These are phyloP conservation scores for Drosophila eugracilis DNA, from an alignment of 1,140 invertebrate species.

Conservation along the genomic window DNA sequence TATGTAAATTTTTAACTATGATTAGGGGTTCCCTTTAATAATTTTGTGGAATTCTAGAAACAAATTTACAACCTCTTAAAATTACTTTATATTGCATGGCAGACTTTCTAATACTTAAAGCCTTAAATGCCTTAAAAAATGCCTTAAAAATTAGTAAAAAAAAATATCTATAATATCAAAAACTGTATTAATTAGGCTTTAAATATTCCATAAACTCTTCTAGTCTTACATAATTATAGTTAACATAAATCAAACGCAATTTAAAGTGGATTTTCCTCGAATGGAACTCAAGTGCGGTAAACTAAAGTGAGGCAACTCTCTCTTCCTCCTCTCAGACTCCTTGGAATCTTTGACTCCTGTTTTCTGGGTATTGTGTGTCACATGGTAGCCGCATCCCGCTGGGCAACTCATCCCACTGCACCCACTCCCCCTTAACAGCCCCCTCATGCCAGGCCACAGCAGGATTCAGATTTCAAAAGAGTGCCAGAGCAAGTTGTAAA, in stretches of 20 bases:
- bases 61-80: no score
- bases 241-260: constrained; percentile 2
- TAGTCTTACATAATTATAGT: no score
- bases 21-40: no score
- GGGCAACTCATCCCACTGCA: constrained; percentile 16
- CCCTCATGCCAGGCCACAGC: no score
- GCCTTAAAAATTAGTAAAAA: no score
- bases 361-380: constrained; percentile 21
- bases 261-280: constrained; percentile 12
- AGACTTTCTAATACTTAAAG: no score
- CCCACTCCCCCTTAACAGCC: constrained; percentile 3
- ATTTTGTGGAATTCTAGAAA: no score
- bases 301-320: constrained; percentile 12
- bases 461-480: constrained; percentile 68
- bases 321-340: neutral
- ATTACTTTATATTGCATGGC: no score
- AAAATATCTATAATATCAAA: neutral
- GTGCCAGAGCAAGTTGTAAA: constrained; percentile 68
- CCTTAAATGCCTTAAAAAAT: no score
- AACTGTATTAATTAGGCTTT: neutral
- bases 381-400: constrained; percentile 44
- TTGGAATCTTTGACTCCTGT: constrained; percentile 21
- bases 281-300: constrained; percentile 14
- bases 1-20: no score
- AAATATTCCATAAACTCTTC: no score